These are phyloP conservation scores for Characodon lateralis DNA, from an alignment of 2,797 vertebrate genomes.

Conservation along the genomic window DNA sequence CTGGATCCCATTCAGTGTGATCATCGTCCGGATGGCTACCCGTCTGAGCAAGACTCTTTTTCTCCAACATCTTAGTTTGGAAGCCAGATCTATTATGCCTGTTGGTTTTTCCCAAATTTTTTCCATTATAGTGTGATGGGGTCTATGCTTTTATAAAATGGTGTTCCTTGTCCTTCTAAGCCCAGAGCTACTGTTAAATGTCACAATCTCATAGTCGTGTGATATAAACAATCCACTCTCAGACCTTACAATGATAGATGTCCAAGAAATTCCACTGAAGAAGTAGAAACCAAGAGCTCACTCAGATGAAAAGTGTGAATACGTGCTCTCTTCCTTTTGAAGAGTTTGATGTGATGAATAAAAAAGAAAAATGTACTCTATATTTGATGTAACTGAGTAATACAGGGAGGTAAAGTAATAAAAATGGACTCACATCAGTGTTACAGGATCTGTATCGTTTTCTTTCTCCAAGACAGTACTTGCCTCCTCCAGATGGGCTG, in stretches of 20 bases:
- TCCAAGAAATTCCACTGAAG: not conserved
- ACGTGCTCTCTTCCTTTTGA: not conserved
- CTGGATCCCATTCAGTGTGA: not conserved
- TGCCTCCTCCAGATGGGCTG: slow-evolving; percentile 97
- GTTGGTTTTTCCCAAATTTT: not conserved
- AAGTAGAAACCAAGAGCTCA: not conserved
- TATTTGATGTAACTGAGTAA: not conserved
- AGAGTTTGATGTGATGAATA: not conserved
- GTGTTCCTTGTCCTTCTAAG: not conserved
- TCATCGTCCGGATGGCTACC: not conserved
- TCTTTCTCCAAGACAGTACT: slow-evolving; percentile 97
- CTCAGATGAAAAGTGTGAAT: not conserved
- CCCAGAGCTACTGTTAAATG: not conserved
- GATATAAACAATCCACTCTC: not conserved
- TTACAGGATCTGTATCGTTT: slow-evolving; percentile 97
- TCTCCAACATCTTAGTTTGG: not conserved
- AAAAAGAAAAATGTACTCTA: not conserved
- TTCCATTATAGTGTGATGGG: not conserved
- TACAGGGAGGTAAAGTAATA: slow-evolving; percentile 15
- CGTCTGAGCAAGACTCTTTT: not conserved
- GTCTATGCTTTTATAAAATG: not conserved
- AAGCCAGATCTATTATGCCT: not conserved
- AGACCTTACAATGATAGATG: not conserved
- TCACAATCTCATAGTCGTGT: not conserved
- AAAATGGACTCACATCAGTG: slow-evolving; percentile 90